Percentiles rank a stretch among this genome's conserved stretches.
Evolutionary conservation across 1,140 invertebrate species (phyloP).

Genomic region (Ectropis grisescens): DNA sequence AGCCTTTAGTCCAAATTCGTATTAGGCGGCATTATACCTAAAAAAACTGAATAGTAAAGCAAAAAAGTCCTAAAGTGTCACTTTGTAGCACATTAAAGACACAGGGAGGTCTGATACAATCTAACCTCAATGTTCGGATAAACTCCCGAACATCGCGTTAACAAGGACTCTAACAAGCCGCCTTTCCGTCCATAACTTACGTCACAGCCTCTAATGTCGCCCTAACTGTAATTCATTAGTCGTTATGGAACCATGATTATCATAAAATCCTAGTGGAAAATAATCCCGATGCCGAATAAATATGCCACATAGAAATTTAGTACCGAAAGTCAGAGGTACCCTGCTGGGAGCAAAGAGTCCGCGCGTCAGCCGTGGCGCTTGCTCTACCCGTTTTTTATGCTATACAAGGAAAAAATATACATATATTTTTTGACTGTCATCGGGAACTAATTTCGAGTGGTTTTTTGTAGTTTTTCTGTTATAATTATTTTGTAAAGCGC

Average conservation of each 20-base stretch:
- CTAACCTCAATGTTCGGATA: too few relatives aligned
- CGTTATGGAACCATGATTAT: slow-evolving; percentile 47
- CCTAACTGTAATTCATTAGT: slow-evolving; percentile 56
- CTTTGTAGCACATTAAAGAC: too few relatives aligned
- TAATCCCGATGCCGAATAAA: slow-evolving; percentile 58
- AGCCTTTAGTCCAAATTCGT: too few relatives aligned
- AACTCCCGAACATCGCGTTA: too few relatives aligned
- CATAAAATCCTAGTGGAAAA: slow-evolving; percentile 65
- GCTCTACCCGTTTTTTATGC: slow-evolving; percentile 20
- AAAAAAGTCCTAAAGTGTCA: too few relatives aligned
- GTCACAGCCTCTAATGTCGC: too few relatives aligned
- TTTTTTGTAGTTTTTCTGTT: slow-evolving; percentile 54
- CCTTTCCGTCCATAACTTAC: too few relatives aligned
- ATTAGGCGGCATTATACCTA: too few relatives aligned
- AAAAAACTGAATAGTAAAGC: too few relatives aligned
- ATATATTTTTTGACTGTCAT: slow-evolving; percentile 63
- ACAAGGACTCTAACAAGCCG: too few relatives aligned
- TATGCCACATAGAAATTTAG: slow-evolving; percentile 59
- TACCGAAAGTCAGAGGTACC: slow-evolving; percentile 30
- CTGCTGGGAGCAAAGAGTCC: slow-evolving; percentile 47
- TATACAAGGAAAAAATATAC: slow-evolving; percentile 23
- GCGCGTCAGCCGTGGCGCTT: slow-evolving; percentile 48
- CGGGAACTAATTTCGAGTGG: slow-evolving; percentile 61
- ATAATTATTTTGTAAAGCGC: slow-evolving; percentile 43
- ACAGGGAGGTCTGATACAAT: too few relatives aligned